A percentile compares a stretch with the other conserved stretches of the same genome.
Conservation (phyloP, 2,888 invertebrate genomes). For the Gibbula magus region DNA sequence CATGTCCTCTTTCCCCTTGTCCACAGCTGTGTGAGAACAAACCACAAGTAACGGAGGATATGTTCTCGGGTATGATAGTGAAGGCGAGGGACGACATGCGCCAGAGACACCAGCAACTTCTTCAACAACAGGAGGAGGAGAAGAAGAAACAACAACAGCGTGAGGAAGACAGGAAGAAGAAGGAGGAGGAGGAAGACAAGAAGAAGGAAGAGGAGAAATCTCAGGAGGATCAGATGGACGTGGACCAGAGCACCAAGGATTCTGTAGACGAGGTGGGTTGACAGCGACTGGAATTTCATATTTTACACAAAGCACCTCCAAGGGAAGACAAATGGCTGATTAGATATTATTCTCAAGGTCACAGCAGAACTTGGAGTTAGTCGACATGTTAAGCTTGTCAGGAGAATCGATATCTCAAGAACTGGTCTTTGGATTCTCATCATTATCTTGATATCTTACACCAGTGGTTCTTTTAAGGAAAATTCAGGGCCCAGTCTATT, state of each 20-base stretch:
- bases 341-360: too few relatives aligned
- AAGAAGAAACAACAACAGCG: constrained; percentile 47
- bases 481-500: too few relatives aligned
- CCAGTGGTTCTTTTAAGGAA: too few relatives aligned
- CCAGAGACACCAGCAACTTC: constrained; percentile 60
- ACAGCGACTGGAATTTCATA: too few relatives aligned
- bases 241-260: constrained; percentile 6
- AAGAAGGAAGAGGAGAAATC: constrained; percentile 26
- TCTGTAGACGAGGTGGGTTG: not conserved
- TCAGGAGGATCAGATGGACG: constrained; percentile 22
- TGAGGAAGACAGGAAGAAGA: constrained; percentile 42
- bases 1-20: not conserved
- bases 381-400: too few relatives aligned
- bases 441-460: too few relatives aligned
- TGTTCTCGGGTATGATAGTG: constrained; percentile 92
- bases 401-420: too few relatives aligned
- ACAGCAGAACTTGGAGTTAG: too few relatives aligned
- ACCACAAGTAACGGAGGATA: constrained; percentile 82
- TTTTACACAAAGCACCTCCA: too few relatives aligned
- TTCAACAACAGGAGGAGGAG: constrained; percentile 61
- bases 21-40: constrained; percentile 71
- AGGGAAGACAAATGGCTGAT: too few relatives aligned
- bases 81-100: constrained; percentile 73
- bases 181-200: constrained; percentile 25
- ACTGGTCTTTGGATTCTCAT: too few relatives aligned